Conservation (phyloP, 1,140 invertebrate genomes). For the Meloidogyne chitwoodi region DNA sequence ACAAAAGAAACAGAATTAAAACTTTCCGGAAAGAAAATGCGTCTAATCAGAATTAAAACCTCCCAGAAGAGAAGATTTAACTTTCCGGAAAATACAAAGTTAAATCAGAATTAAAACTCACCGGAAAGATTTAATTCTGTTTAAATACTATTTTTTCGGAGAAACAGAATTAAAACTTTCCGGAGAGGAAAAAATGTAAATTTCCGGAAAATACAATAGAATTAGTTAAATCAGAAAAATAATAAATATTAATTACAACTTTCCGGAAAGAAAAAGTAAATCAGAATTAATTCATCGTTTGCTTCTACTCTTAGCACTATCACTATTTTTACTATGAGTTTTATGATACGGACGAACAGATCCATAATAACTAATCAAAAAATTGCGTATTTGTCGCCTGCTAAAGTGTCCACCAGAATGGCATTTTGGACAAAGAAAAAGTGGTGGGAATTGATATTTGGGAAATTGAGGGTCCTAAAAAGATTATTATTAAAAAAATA, state of each 20-base stretch:
- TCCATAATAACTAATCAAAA: slow-evolving; percentile 55
- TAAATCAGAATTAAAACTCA: no score
- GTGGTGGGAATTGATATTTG: slow-evolving; percentile 57
- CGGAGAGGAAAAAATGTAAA: neutral
- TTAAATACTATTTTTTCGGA: no score
- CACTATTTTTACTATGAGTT: neutral
- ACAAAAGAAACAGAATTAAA: neutral
- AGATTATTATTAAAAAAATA: neutral
- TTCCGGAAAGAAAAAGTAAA: neutral
- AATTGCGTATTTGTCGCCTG: slow-evolving; percentile 56
- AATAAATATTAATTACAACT: no score
- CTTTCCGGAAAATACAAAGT: neutral
- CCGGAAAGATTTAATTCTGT: no score
- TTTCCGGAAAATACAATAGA: neutral
- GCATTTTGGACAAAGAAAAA: slow-evolving; percentile 58
- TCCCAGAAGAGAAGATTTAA: neutral
- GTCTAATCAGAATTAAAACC: no score
- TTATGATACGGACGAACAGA: slow-evolving; percentile 32
- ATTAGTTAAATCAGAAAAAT: no score
- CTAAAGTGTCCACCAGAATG: slow-evolving; percentile 58
- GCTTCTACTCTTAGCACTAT: neutral
- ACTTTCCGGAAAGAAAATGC: neutral
- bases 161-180: neutral
- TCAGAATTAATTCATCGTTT: neutral
- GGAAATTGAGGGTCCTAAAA: slow-evolving; percentile 55